These are phyloP conservation scores for Sula dactylatra DNA, from an alignment of 2,113 vertebrate species.

Conservation along the genomic window DNA sequence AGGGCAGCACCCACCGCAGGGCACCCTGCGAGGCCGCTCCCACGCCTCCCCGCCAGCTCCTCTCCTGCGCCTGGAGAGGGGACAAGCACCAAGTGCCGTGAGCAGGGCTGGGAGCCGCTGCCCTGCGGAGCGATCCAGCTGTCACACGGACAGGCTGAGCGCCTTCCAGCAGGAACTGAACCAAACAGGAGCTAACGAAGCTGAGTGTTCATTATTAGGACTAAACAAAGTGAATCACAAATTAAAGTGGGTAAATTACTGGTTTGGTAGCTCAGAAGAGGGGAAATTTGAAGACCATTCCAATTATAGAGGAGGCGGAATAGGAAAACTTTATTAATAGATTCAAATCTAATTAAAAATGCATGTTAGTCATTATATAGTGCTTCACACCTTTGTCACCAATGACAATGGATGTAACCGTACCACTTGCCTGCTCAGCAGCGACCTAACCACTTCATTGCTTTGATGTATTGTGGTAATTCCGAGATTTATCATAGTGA, in stretches of 20 bases:
- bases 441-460: not conserved
- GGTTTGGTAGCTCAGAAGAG: conserved; percentile 59
- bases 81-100: fast-evolving
- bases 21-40: not conserved
- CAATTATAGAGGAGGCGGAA: conserved; percentile 35
- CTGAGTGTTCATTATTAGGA: conserved; percentile 71
- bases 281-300: conserved; percentile 42
- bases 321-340: conserved; percentile 55
- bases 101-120: not conserved
- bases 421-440: not conserved
- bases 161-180: conserved; percentile 27
- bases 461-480: not conserved
- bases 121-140: not conserved
- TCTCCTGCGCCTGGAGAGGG: too few relatives aligned
- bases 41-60: too few relatives aligned
- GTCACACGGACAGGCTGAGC: conserved; percentile 24
- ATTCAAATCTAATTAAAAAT: conserved; percentile 41
- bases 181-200: conserved; percentile 58
- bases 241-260: conserved; percentile 71
- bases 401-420: not conserved
- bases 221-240: conserved; percentile 66
- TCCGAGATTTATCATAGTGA: not conserved
- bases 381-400: not conserved
- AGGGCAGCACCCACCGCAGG: not conserved
- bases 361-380: not conserved